Conservation (phyloP, 1,140 invertebrate species). For the Drosophila ironensis region DNA sequence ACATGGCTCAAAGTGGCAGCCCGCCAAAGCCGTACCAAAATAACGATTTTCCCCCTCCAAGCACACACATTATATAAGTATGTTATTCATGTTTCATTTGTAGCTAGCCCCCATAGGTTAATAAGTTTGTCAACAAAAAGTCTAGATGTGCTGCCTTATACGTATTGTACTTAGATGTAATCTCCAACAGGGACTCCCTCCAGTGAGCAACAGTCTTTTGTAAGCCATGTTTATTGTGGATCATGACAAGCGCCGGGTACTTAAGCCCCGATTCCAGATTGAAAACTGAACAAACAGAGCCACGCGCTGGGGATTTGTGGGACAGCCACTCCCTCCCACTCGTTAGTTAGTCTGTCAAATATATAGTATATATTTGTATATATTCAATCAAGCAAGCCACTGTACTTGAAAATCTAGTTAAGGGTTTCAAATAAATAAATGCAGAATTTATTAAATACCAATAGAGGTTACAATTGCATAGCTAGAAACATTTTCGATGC, state of each 20-base stretch:
- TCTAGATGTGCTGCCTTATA: conserved; percentile 49
- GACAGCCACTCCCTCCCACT: neutral
- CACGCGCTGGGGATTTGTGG: neutral
- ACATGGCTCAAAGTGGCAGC: neutral
- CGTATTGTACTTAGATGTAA: conserved; percentile 44
- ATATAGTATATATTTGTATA: conserved; percentile 10
- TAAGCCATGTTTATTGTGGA: neutral
- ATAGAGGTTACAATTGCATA: neutral
- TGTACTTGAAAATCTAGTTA: conserved; percentile 43
- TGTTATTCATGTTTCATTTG: conserved; percentile 25
- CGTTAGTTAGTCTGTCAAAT: conserved; percentile 18
- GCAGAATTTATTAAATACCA: neutral
- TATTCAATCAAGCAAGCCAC: neutral
- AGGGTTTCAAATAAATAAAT: conserved; percentile 15
- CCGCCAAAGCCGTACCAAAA: conserved; percentile 30
- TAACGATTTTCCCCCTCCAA: conserved; percentile 8
- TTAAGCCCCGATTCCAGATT: neutral
- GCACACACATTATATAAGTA: conserved; percentile 1
- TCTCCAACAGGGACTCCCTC: conserved; percentile 6
- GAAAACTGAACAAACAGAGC: neutral
- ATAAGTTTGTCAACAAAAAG: conserved; percentile 41
- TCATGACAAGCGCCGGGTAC: conserved; percentile 22
- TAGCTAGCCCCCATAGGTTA: conserved; percentile 34
- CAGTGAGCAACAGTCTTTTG: conserved; percentile 1
- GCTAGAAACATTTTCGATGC: too few relatives aligned